Conservation (phyloP, 2,113 vertebrate genomes). For the Desmodus rotundus region DNA sequence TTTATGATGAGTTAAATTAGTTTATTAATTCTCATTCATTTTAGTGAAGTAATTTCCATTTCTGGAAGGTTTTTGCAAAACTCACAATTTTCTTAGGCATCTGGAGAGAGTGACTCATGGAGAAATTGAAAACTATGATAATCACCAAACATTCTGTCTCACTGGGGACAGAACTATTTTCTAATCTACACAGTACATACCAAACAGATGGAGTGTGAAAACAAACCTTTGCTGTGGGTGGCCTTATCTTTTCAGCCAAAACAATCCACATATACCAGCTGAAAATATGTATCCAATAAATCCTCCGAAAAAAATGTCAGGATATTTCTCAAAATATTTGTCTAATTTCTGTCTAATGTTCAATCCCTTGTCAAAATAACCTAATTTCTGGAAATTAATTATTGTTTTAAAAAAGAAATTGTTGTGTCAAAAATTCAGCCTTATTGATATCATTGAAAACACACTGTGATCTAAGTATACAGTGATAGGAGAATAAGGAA, state of each 20-base stretch:
- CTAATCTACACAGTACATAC: background rate
- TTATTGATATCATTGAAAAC: constrained; percentile 6
- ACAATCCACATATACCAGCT: background rate
- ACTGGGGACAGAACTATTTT: constrained; percentile 5
- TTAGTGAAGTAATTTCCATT: background rate
- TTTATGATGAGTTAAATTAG: constrained; percentile 14
- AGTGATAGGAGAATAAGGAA: background rate
- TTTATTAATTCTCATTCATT: constrained; percentile 29
- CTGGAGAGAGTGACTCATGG: constrained; percentile 46
- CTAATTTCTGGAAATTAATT: background rate
- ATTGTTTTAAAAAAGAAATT: background rate
- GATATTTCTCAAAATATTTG: constrained; percentile 16
- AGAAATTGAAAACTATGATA: constrained; percentile 53
- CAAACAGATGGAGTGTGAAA: constrained; percentile 66
- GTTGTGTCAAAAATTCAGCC: background rate
- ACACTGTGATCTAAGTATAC: background rate
- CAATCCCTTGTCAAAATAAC: background rate
- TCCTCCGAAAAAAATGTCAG: background rate
- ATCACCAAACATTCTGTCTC: constrained; percentile 47
- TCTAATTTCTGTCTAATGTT: background rate
- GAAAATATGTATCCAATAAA: background rate
- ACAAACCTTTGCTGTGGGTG: constrained; percentile 58
- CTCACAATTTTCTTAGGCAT: constrained; percentile 34
- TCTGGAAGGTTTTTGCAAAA: constrained; percentile 43
- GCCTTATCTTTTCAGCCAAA: constrained; percentile 39